Evolutionary conservation across 1,140 invertebrate genomes (phyloP), one percentile per base, ranked within the genome.

Genomic region (Anoplophora glabripennis): DNA sequence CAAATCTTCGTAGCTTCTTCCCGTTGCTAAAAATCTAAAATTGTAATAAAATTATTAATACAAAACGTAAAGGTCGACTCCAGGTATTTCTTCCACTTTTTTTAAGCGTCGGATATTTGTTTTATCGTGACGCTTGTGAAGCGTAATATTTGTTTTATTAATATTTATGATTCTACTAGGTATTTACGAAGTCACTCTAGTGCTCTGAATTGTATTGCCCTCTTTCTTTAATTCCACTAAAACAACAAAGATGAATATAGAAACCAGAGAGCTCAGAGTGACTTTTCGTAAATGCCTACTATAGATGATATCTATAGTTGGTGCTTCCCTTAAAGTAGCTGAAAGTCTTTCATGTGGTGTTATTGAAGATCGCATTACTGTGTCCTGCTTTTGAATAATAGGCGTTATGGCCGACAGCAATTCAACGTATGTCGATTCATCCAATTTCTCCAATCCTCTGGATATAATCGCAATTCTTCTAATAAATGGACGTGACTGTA

Each of bases 401-500:
- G 44, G n/a, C 12, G 17, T 46, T 17, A 46, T 17, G 18, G 12
- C 44, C 18, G n/a, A 46, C 34, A 49, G 35, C 47, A 49, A 49
- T 41, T 64, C 42, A 15, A 54, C 41, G 57, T 65, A 72, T 42
- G 53, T 59, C 34, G 49, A 54, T 56, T 59, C 52, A 51, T 67
- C 56, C 68, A 73, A 55, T 67, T 68, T 57, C 52, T 18, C 47
- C 44, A 68, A 61, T 70, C 61, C 40, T 62, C 42, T 38, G 61
- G 62, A 49, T 52, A 52, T 12, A 64, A 57, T 66, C 57, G 61
- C 42, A 68, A 63, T 51, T 68, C 60, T 49, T 54, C 61, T 52
- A 64, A 59, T 57, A 68, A 68, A 55, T 66, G 66, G 14, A 58
- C 61, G 54, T 67, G 66, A 44, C n/a, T n/a, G n/a, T n/a, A n/a